Base-by-base conservation (phyloP, 2,113 vertebrate genomes). In the Rhea americana region DNA sequence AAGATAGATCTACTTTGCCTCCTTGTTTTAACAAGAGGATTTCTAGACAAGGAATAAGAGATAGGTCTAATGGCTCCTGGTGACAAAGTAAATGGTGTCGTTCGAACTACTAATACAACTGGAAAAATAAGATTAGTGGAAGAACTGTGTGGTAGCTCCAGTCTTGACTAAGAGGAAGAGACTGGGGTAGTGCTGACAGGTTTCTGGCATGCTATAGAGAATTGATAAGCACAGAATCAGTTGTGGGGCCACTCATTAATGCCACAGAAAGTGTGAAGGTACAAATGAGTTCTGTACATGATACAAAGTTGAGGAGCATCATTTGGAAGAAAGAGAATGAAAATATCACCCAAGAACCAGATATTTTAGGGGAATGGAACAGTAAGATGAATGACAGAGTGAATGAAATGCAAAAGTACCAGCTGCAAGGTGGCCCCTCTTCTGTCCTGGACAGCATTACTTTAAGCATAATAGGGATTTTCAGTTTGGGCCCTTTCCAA, bases 181-280 rank as follows among this genome's bases (percentile, higher is more conserved):
- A 89, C 41, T 47, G 37, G 30, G 47, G 65, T 87, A 85, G 76
- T 53, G 45, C 78, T 91, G 58, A 18, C 61, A 61, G 56, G 14
- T 82, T 92, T 89, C 71, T 91, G 63, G 50, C 79, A 71, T 76
- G n/a, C 90, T 77, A 61, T 32, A 62, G 65, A 83, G 68, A 95
- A 90, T 74, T 47, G 22, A 87, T 80, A 88, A 93, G 56, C 68
- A 55, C 8, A 45, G 65, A 67, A 71, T 72, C 32, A 8, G 19
- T 50, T 51, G 51, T 77, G 51, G 63, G 30, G 76, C 25, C 67
- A 50, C 24, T 63, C 63, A 74, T 63, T 83, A 85, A 35, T 37
- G 63, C 51, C 76, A 75, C 45, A 66, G 61, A 61, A 62, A 70
- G 35, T 43, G 73, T 76, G 74, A 56, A 93, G 85, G 32, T 13